Conservation (phyloP, 2,888 invertebrate genomes). For the Luffia ferchaultella region DNA sequence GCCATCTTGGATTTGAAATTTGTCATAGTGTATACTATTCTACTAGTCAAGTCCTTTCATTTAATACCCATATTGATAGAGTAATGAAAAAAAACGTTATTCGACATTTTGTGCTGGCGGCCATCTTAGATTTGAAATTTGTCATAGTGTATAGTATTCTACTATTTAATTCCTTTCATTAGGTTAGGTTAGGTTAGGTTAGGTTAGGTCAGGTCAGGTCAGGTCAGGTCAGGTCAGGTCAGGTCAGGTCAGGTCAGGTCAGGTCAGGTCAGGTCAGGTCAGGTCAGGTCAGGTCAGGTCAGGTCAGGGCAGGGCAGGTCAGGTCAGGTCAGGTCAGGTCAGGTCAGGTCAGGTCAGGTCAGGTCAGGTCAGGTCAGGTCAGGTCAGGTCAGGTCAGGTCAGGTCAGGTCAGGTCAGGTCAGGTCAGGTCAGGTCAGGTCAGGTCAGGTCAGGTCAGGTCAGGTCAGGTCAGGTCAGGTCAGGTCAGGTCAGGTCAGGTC, state of each 20-base stretch:
- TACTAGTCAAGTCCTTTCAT: too few species aligned
- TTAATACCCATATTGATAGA: too few species aligned
- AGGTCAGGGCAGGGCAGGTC: background rate
- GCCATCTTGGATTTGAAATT: too few species aligned
- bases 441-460: slow-evolving; percentile 1
- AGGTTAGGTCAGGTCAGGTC: slow-evolving; percentile 1
- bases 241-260: background rate
- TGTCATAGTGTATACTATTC: too few species aligned
- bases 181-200: background rate
- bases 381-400: slow-evolving; percentile 1
- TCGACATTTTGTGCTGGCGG: too few species aligned
- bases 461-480: slow-evolving; percentile 1
- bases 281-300: slow-evolving; percentile 1
- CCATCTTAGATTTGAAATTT: too few species aligned
- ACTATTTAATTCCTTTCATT: too few species aligned
- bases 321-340: slow-evolving; percentile 1
- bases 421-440: slow-evolving; percentile 1
- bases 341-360: slow-evolving; percentile 1
- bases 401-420: slow-evolving; percentile 1
- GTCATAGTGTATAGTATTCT: too few species aligned
- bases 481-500: slow-evolving; percentile 2
- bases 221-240: slow-evolving; percentile 1
- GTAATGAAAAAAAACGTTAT: too few species aligned
- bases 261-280: slow-evolving; percentile 1
- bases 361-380: slow-evolving; percentile 1